These are phyloP conservation scores for Diabrotica balteata DNA, from an alignment of 2,888 invertebrate species.

Conservation along the genomic window DNA sequence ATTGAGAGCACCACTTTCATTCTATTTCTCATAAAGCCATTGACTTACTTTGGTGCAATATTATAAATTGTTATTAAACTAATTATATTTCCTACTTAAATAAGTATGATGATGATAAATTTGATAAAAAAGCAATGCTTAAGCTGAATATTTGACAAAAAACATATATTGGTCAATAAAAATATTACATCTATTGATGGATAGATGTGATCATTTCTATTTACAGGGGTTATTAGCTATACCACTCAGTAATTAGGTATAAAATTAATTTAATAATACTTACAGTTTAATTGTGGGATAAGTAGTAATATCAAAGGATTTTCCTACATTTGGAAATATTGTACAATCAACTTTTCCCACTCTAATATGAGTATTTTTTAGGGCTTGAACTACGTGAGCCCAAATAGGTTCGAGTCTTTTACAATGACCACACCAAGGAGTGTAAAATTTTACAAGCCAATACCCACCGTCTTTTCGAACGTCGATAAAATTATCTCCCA, in stretches of 20 bases:
- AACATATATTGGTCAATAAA: too few species aligned
- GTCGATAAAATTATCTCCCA: conserved; percentile 77
- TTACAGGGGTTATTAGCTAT: neutral
- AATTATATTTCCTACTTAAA: too few species aligned
- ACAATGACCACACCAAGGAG: conserved; percentile 99
- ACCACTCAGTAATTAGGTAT: neutral
- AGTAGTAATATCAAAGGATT: conserved; percentile 84
- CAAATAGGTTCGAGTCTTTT: conserved; percentile 93
- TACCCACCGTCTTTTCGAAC: conserved; percentile 72
- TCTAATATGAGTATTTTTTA: conserved; percentile 82
- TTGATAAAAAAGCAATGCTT: too few species aligned
- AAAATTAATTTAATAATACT: conserved; percentile 53
- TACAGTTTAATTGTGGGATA: conserved; percentile 97
- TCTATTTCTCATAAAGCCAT: too few species aligned
- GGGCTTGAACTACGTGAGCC: conserved; percentile 90
- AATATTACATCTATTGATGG: too few species aligned
- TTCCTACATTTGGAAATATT: conserved; percentile 81
- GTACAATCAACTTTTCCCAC: conserved; percentile 96
- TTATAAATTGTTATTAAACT: too few species aligned
- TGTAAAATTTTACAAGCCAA: conserved; percentile 96
- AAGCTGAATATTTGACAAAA: too few species aligned
- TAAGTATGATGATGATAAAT: too few species aligned
- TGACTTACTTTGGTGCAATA: too few species aligned
- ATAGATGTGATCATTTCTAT: neutral
- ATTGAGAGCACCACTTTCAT: too few species aligned